Evolutionary conservation across 2,797 vertebrate genomes (phyloP).

Genomic region (Myotis pilosus): DNA sequence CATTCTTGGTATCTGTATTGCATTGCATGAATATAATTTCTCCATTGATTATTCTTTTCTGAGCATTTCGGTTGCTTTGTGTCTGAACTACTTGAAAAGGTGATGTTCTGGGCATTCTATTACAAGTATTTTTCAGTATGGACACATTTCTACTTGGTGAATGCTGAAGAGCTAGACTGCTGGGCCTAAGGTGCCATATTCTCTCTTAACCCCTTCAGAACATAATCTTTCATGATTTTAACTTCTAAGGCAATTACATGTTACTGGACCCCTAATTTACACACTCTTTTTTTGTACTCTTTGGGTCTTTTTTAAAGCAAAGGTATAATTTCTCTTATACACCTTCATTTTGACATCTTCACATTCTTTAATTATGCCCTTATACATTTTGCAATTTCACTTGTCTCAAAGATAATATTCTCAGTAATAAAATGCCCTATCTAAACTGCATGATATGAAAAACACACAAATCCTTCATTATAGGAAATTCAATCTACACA

Average conservation of each 20-base stretch:
- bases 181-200: background rate
- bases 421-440: background rate
- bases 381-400: too few relatives aligned
- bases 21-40: background rate
- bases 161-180: background rate
- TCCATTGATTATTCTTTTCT: too few relatives aligned
- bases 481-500: too few relatives aligned
- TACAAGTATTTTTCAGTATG: background rate
- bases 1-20: too few relatives aligned
- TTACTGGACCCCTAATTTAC: background rate
- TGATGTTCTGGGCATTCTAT: background rate
- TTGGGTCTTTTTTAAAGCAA: background rate
- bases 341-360: too few relatives aligned
- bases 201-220: background rate
- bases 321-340: background rate
- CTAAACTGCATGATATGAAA: background rate
- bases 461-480: too few relatives aligned
- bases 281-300: too few relatives aligned
- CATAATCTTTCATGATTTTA: too few relatives aligned
- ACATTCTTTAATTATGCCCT: too few relatives aligned
- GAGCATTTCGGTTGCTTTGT: background rate
- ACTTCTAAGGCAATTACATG: too few relatives aligned
- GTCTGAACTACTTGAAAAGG: background rate
- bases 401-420: background rate
- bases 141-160: background rate